Conservation (phyloP, 2,113 vertebrate genomes). For the Aegotheles bennettii region DNA sequence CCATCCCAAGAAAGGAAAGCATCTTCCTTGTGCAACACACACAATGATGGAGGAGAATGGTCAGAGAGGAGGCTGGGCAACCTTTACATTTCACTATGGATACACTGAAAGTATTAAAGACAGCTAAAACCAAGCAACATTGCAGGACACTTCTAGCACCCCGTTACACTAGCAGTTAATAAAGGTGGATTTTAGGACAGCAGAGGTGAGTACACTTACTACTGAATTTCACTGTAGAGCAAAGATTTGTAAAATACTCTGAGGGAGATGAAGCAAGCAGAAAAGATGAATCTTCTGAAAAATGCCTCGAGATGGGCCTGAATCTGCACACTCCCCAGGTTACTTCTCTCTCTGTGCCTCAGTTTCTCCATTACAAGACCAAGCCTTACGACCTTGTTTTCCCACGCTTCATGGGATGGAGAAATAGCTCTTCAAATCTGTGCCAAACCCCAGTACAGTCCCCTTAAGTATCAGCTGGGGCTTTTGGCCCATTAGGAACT, state of each 20-base stretch:
- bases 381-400: background rate
- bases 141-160: background rate
- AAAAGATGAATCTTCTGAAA: background rate
- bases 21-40: background rate
- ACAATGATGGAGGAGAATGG: accelerated
- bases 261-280: background rate
- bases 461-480: background rate
- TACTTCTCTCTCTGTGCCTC: background rate
- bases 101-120: background rate
- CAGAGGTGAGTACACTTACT: accelerated
- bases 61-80: background rate
- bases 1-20: background rate
- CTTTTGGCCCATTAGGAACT: accelerated
- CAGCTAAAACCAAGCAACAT: background rate
- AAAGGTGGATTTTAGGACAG: accelerated
- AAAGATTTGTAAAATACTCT: background rate
- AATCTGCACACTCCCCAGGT: background rate
- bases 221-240: accelerated
- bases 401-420: accelerated
- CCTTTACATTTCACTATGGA: background rate
- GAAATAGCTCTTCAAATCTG: background rate
- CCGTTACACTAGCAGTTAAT: accelerated
- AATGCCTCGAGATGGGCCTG: background rate
- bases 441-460: background rate
- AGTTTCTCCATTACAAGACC: background rate